Evolutionary conservation across 2,888 invertebrate species (phyloP).

Genomic region (Alitta virens): DNA sequence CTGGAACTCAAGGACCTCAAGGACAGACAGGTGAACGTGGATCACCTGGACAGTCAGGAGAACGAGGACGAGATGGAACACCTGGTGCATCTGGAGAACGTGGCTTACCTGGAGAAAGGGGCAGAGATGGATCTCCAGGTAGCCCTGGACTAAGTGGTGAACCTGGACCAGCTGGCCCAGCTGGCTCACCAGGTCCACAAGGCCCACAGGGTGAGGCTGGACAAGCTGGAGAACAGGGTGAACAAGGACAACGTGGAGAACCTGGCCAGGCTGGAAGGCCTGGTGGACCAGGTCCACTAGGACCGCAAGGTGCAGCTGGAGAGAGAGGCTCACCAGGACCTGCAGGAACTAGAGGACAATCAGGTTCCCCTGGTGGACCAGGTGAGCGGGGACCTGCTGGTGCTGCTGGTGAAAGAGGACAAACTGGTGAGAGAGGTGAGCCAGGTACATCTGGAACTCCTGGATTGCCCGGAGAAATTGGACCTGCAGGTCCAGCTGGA

Average conservation of each 20-base stretch:
- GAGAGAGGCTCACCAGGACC: slow-evolving; percentile 1
- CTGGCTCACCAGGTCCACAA: slow-evolving; percentile 15
- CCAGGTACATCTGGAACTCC: slow-evolving; percentile 13
- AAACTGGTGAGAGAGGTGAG: slow-evolving; percentile 5
- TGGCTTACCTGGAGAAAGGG: slow-evolving; percentile 14
- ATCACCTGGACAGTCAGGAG: slow-evolving; percentile 4
- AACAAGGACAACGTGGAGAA: slow-evolving; percentile 11
- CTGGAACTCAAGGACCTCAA: slow-evolving; percentile 9
- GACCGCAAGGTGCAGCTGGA: slow-evolving; percentile 21
- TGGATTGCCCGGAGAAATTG: slow-evolving; percentile 10
- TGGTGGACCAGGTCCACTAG: slow-evolving; percentile 3
- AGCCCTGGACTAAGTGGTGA: slow-evolving; percentile 11
- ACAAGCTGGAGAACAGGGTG: slow-evolving; percentile 4
- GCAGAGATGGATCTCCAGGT: slow-evolving; percentile 15
- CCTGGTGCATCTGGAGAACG: slow-evolving; percentile 20
- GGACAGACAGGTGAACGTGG: slow-evolving; percentile 5
- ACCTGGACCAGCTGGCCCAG: slow-evolving; percentile 16
- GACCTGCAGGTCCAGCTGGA: slow-evolving; percentile 19
- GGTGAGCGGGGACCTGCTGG: slow-evolving; percentile 28
- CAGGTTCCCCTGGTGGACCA: slow-evolving; percentile 22
- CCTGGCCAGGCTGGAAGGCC: slow-evolving; percentile 54
- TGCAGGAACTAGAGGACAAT: slow-evolving; percentile 13
- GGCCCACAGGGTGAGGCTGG: slow-evolving; percentile 20
- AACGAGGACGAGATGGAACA: slow-evolving; percentile 12
- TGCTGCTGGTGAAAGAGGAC: slow-evolving; percentile 4